Evolutionary conservation across 2,888 invertebrate species (phyloP).

Genomic region (Zhuqinia jingwanae): DNA sequence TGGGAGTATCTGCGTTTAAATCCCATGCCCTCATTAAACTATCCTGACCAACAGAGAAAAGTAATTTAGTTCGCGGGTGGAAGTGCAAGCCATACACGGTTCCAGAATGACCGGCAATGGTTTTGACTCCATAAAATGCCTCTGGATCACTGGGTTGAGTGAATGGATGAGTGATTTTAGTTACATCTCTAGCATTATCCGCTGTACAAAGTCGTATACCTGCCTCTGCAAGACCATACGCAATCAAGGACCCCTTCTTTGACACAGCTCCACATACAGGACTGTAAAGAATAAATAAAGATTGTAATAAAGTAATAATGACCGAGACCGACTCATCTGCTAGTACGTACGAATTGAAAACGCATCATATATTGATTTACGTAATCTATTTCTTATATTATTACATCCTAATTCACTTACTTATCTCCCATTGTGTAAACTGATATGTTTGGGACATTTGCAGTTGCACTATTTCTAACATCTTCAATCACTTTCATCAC

Average conservation of each 20-base stretch:
- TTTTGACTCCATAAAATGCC: slow-evolving; percentile 47
- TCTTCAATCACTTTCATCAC: slow-evolving; percentile 54
- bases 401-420: too few relatives aligned
- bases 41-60: slow-evolving; percentile 88
- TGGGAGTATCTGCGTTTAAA: slow-evolving; percentile 84
- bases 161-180: slow-evolving; percentile 6
- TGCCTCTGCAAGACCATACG: slow-evolving; percentile 72
- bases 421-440: slow-evolving; percentile 72
- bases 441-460: slow-evolving; percentile 74
- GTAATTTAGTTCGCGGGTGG: slow-evolving; percentile 79
- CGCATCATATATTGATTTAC: too few relatives aligned
- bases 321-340: too few relatives aligned
- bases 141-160: slow-evolving; percentile 48
- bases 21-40: slow-evolving; percentile 89
- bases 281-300: slow-evolving; percentile 62
- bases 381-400: too few relatives aligned
- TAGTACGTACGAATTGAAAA: too few relatives aligned
- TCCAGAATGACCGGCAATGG: slow-evolving; percentile 76
- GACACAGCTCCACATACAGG: slow-evolving; percentile 76
- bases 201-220: slow-evolving; percentile 73
- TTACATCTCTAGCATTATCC: slow-evolving; percentile 61
- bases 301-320: background rate
- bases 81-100: slow-evolving; percentile 76
- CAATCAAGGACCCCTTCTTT: slow-evolving; percentile 71
- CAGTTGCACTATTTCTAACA: slow-evolving; percentile 67